Evolutionary conservation across 2,113 vertebrate species (phyloP).

Genomic region (Pogonocichla stellata): DNA sequence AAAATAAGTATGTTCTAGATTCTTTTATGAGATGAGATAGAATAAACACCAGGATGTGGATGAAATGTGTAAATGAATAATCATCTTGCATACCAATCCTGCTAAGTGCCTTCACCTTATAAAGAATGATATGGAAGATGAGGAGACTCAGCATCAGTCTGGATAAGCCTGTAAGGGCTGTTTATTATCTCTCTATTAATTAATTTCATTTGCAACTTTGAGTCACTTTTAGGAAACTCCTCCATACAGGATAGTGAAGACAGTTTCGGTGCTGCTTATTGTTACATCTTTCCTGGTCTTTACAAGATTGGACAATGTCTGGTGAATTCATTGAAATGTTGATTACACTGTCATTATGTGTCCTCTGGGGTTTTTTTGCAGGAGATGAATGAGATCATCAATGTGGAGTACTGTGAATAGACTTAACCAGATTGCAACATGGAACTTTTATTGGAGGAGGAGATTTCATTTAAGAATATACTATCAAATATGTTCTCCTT

Average conservation of each 20-base stretch:
- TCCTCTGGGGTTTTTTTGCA: not conserved
- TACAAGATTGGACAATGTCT: conserved; percentile 31
- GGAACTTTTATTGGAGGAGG: conserved; percentile 56
- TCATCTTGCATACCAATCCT: not conserved
- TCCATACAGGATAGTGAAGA: not conserved
- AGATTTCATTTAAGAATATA: conserved; percentile 57
- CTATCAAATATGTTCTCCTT: conserved; percentile 54
- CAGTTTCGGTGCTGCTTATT: not conserved
- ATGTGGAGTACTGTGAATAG: conserved; percentile 61
- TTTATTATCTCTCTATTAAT: conserved; percentile 14
- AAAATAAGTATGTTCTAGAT: not conserved
- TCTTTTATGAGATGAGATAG: not conserved
- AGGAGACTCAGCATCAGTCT: not conserved
- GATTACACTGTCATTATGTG: conserved; percentile 50
- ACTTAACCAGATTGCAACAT: conserved; percentile 54
- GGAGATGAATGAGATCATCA: conserved; percentile 70
- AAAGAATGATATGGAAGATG: not conserved
- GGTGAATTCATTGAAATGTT: conserved; percentile 39
- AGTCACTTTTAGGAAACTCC: not conserved
- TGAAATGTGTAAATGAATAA: not conserved
- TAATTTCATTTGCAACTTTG: not conserved
- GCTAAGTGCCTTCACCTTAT: not conserved
- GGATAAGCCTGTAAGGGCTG: not conserved
- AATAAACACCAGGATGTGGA: not conserved
- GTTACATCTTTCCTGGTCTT: conserved; percentile 21